These are phyloP conservation scores for Platanista minor DNA, from an alignment of 2,113 vertebrate species.

Conservation along the genomic window DNA sequence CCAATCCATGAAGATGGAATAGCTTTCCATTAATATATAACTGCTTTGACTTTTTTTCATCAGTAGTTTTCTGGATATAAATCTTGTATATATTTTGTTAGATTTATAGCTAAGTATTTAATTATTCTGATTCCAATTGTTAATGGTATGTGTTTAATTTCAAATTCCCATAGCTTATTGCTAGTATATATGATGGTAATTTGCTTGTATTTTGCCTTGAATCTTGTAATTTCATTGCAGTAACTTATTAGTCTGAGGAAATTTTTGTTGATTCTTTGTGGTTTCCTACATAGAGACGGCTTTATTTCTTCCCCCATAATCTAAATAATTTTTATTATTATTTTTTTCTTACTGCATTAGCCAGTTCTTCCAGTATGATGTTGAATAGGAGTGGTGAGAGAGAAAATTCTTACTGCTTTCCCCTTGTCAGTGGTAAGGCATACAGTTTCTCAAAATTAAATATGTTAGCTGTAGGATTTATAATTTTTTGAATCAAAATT, in stretches of 20 bases:
- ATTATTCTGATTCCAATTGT: not conserved
- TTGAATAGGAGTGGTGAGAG: not conserved
- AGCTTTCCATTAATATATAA: not conserved
- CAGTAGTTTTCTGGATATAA: not conserved
- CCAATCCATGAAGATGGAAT: not conserved
- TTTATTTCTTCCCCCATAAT: not conserved
- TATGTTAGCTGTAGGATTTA: not conserved
- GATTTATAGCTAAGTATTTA: not conserved
- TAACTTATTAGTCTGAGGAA: not conserved
- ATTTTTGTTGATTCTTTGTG: not conserved
- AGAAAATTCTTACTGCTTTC: not conserved
- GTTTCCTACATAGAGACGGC: not conserved
- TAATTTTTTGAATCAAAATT: not conserved
- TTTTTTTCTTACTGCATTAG: not conserved
- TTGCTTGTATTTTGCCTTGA: not conserved
- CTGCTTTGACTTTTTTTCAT: not conserved
- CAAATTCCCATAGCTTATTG: not conserved
- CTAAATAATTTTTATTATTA: not conserved
- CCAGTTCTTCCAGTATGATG: not conserved
- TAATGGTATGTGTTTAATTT: not conserved
- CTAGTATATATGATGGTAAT: not conserved
- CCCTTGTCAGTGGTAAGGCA: not conserved
- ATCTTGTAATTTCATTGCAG: not conserved
- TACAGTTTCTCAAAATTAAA: not conserved
- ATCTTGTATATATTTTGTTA: not conserved